phyloP scores from a whole-genome alignment of 2,888 invertebrate genomes.

The Heliconius aoede region DNA sequence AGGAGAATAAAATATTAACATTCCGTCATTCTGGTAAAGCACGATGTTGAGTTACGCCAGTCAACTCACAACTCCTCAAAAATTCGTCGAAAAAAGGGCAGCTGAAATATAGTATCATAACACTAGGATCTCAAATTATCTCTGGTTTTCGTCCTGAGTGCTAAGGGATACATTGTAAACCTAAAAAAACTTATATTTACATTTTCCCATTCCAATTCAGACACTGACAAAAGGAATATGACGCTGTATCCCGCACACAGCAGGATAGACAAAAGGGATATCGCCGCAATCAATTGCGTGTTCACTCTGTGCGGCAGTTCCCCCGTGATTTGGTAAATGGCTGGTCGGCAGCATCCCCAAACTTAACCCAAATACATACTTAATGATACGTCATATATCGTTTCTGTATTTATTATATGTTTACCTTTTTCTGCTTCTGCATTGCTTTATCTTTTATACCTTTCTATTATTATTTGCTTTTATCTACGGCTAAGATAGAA shows the following conservation, averaged over 20 bases:
- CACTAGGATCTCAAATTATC: background rate
- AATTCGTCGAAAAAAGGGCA: too few relatives aligned
- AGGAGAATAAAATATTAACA: too few relatives aligned
- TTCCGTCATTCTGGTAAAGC: too few relatives aligned
- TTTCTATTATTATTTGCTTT: background rate
- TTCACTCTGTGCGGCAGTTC: background rate
- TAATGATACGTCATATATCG: background rate
- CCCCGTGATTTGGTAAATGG: slow-evolving; percentile 10
- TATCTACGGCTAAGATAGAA: background rate
- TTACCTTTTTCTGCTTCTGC: too few relatives aligned
- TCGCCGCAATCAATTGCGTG: slow-evolving; percentile 11
- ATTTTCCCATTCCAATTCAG: slow-evolving; percentile 20
- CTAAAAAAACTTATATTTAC: background rate
- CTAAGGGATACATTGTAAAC: background rate
- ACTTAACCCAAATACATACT: slow-evolving; percentile 8
- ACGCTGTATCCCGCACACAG: too few relatives aligned
- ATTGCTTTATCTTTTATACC: too few relatives aligned
- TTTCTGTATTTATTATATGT: background rate
- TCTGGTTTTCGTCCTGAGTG: background rate
- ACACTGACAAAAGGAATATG: too few relatives aligned
- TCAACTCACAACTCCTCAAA: too few relatives aligned
- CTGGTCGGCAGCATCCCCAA: background rate
- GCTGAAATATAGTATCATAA: too few relatives aligned
- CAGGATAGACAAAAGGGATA: slow-evolving; percentile 11
- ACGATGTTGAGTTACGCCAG: too few relatives aligned